Evolutionary conservation across 2,888 invertebrate genomes (phyloP), one percentile per base, ranked within the genome.

Genomic region (Drosophila picticornis): DNA sequence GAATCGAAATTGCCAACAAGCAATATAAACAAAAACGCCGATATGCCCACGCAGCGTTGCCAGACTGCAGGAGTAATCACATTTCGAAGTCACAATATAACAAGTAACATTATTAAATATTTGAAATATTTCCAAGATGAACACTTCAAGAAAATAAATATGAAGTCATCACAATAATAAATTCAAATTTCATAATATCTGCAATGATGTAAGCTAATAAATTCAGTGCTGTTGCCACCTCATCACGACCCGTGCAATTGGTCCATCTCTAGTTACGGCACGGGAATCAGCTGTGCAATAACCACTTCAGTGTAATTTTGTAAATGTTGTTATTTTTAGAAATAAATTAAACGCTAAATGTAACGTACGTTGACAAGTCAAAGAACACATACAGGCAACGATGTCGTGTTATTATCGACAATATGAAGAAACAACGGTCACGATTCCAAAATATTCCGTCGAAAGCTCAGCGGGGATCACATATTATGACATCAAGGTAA

Each of bases 361-460:
- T 40, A 52, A 55, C 22, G 29, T 4, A 51, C 6, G 13, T 60
- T 34, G 11, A 43, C 3, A 71, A 58, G 27, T 38, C 9, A 25
- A 34, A 32, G 9, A 60, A 58, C 31, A 56, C 43, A 70, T 50
- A 74, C 22, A 36, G 5, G 91, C 79, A 87, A 82, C 58, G 62
- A 97, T 97, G 97, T 96, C 97, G 90, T 96, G 96, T 88, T 96
- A 96, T 91, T 94, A 96, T 89, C 94, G 95, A 82, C 94, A 96
- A 90, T 94, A 95, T 81, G 95, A 95, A 68, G 95, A 96, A 68
- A 95, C 96, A 71, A 93, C 93, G 58, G 94, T 97, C 64, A 94
- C 94, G 85, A 96, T 97, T 78, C 95, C 96, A 36, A 95, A 94
- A 66, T 94, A 95, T 38, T 94, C 74, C 2, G 89, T 94, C 75